Base-by-base conservation (phyloP, 2,888 invertebrate genomes). In the Dryobota labecula region DNA sequence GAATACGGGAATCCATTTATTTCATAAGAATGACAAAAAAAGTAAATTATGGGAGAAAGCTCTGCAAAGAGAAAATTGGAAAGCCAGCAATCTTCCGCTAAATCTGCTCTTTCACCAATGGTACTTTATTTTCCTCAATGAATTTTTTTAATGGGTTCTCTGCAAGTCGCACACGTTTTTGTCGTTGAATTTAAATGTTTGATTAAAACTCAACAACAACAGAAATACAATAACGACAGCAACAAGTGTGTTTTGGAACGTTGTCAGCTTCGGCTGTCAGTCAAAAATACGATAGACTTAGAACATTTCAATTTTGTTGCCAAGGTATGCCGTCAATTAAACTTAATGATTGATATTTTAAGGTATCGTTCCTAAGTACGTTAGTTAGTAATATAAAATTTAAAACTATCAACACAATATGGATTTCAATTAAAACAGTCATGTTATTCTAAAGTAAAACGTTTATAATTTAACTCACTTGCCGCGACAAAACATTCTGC, bases 401-500 rank as follows among this genome's bases (percentile, higher is more conserved):
- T 18, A n/a, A 45, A 27, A 15, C n/a, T 33, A 11, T n/a, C 9
- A 33, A 18, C 8, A 51, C 13, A n/a, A n/a, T 18, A 15, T n/a
- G n/a, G n/a, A 30, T 61, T 30, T 9, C 9, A n/a, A 47, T 18
- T 30, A 47, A 51, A 33, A 49, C 11, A 11, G 20, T 38, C 13
- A 24, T 38, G 13, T 27, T 7, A 58, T 20, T 2, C 18, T 41
- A 58, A 20, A 27, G 6, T 27, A 41, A 27, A 41, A 20, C 2
- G 18, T 43, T 7, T 18, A n/a, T 41, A 60, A n/a, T 24, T 20
- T n/a, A 18, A 71, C 94, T 92, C 88, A 95, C 95, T 94, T 78
- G 84, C 87, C 0, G 92, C 84, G 7, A 95, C 91, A 72, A 95
- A 94, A 53, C 84, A 84, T 85, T 95, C 95, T 0, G 94, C 91